These are phyloP conservation scores for Siniperca obscura DNA, from an alignment of 2,797 vertebrate genomes.

Conservation along the genomic window DNA sequence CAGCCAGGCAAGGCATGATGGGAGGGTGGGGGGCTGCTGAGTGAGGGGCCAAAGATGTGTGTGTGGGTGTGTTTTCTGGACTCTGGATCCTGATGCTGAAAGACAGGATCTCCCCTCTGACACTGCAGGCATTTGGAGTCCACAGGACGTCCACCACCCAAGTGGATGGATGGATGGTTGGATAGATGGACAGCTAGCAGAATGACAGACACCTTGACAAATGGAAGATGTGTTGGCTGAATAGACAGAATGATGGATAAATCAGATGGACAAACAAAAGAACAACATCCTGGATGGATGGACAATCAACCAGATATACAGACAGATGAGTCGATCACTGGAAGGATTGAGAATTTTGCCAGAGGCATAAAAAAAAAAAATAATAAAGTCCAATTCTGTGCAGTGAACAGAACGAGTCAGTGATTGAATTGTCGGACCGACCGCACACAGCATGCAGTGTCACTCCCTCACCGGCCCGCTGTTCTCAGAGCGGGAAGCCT, in stretches of 20 bases:
- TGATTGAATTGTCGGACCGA: conserved; percentile 56
- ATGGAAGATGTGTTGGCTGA: conserved; percentile 29
- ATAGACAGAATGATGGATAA: conserved; percentile 1
- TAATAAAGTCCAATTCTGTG: conserved; percentile 37
- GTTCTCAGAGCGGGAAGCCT: conserved; percentile 73
- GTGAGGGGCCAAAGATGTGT: conserved; percentile 55
- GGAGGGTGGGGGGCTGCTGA: conserved; percentile 62
- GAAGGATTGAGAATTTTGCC: not conserved
- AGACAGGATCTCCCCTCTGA: conserved; percentile 86
- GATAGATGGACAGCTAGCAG: conserved; percentile 24
- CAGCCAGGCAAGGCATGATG: conserved; percentile 71
- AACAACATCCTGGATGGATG: not conserved
- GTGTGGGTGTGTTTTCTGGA: conserved; percentile 42
- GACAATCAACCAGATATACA: conserved; percentile 18
- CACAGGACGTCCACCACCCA: conserved; percentile 83
- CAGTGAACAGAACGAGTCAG: conserved; percentile 46
- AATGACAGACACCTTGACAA: conserved; percentile 39
- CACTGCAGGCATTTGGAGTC: conserved; percentile 68
- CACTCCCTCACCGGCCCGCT: conserved; percentile 60
- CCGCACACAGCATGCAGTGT: conserved; percentile 69
- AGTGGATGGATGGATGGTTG: conserved; percentile 44
- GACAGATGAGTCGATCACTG: not conserved
- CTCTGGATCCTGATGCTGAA: conserved; percentile 82
- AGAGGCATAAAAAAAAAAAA: conserved; percentile 16
- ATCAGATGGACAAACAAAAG: conserved; percentile 4